A percentile compares a stretch with the other conserved stretches of the same genome.
Conservation (phyloP, 2,888 invertebrate genomes). For the Digitonthophagus gazella region DNA sequence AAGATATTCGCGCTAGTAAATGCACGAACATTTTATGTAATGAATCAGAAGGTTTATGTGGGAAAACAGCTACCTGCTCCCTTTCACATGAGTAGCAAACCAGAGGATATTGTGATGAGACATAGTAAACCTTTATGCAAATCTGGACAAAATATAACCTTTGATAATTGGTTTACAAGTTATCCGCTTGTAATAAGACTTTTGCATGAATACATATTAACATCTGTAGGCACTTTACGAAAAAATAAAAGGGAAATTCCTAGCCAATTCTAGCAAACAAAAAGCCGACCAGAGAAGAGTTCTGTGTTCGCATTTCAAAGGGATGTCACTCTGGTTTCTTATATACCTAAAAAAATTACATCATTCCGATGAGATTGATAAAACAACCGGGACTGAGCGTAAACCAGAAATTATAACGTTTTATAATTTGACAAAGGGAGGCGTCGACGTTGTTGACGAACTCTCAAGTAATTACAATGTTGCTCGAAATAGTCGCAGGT, state of each 20-base stretch:
- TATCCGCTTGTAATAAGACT: conserved; percentile 7
- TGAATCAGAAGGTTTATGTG: conserved; percentile 17
- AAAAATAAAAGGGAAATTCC: conserved; percentile 24
- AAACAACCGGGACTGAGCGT: conserved; percentile 17
- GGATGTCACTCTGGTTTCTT: too few species aligned
- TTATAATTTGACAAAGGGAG: too few species aligned
- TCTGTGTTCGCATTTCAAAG: too few species aligned
- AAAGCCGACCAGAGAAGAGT: too few species aligned
- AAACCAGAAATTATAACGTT: too few species aligned
- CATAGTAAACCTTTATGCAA: conserved; percentile 23
- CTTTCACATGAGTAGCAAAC: conserved; percentile 4
- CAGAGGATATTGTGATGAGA: conserved; percentile 12
- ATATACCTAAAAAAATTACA: conserved; percentile 21
- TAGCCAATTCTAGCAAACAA: too few species aligned
- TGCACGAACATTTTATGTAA: conserved; percentile 11
- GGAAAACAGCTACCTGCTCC: conserved; percentile 13
- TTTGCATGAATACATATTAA: conserved; percentile 8
- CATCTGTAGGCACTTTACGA: conserved; percentile 16
- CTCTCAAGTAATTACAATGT: conserved; percentile 18
- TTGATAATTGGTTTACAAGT: conserved; percentile 25
- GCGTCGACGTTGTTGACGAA: too few species aligned
- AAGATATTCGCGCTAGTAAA: conserved; percentile 19
- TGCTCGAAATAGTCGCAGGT: conserved; percentile 21
- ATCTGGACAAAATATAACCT: conserved; percentile 22
- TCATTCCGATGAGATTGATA: conserved; percentile 20